Evolutionary conservation across 2,797 vertebrate species (phyloP), one percentile per base, ranked within the genome.

Genomic region (Valencia hispanica): DNA sequence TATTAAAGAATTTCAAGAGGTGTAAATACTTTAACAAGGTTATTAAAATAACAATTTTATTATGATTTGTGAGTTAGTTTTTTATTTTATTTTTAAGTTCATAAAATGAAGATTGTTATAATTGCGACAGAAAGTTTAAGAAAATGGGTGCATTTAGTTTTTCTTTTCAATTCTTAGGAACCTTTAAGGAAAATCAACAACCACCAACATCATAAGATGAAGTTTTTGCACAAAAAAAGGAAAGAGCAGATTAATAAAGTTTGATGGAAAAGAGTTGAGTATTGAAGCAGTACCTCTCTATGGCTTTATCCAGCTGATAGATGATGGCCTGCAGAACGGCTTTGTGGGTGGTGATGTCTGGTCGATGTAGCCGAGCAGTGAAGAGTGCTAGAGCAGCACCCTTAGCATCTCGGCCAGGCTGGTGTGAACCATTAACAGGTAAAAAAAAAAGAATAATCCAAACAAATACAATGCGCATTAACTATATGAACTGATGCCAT

Each of bases 261-360:
- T 8, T 50, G 32, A 51, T 15, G 8, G 20, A 51, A 14, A 11
- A 22, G 10, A 12, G 3, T 5, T 45, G 30, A 36, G 15, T 1
- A 36, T 2, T 6, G 70, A 10, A 36, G 4, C 10, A 39, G 89
- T 79, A 96, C 96, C 95, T 95, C 86, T 97, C 96, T 87, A 97
- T 96, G 93, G 96, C 96, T 95, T 96, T 96, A 89, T 97, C 96
- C 92, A 97, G 92, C 91, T 96, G 96, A 93, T 95, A 97, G 84
- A 97, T 96, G 86, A 97, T 96, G 84, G 96, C 96, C 90, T 97
- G 96, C 82, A 97, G 93, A 82, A 97, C 96, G 63, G 95, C 95
- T 91, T 95, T 97, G 86, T 96, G 96, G 77, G 96, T 95, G 73
- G 96, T 96, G 83, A 94, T 50, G 17, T 96, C 94, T 47, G 96